Base-by-base conservation (phyloP, 1,140 invertebrate species). In the Lithobius niger region DNA sequence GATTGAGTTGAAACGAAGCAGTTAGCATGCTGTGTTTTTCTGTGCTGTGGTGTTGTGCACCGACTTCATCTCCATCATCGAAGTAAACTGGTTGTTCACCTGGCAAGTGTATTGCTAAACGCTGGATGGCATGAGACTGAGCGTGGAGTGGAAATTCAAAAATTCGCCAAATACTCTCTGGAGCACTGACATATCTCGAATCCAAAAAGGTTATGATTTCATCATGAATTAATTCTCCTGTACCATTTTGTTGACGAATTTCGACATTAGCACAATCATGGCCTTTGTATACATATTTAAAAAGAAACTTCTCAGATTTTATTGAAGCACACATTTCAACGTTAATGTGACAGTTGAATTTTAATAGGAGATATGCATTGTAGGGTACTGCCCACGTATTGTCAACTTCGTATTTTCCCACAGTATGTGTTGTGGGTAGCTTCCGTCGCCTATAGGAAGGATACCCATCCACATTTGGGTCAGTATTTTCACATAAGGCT, bases 51-150 rank as follows among this genome's bases (percentile, higher is more conserved):
- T n/a, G n/a, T n/a, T n/a, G 31, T 40, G 31, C 31, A 13, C 10
- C 31, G 10, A 13, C 31, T 18, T 40, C 31, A 40, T 40, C 31
- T 13, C 47, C 22, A 4, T 16, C 6, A 45, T 45, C 43, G 19
- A 45, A 45, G 16, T 4, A 18, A 10, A 45, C 22, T 19, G 3
- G 4, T 49, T 77, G 70, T 54, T 68, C 65, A 63, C 69, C 69
- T 60, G 70, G 64, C 16, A 78, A 58, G 67, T 77, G 73, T 6
- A 76, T 70, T 3, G 64, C 64, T 26, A 77, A 63, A 58, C 71
- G 68, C 40, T 66, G 31, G 59, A 75, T 64, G 28, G 67, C 49
- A 36, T 69, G 67, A 59, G 66, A 59, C 25, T 69, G 50, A 62
- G 74, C 67, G 60, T 76, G 71, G 53, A 66, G 60, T 25, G 55